A percentile compares a stretch with the other conserved stretches of the same genome.
Evolutionary conservation across 2,888 invertebrate species (phyloP).

Genomic region (Thera obeliscata): DNA sequence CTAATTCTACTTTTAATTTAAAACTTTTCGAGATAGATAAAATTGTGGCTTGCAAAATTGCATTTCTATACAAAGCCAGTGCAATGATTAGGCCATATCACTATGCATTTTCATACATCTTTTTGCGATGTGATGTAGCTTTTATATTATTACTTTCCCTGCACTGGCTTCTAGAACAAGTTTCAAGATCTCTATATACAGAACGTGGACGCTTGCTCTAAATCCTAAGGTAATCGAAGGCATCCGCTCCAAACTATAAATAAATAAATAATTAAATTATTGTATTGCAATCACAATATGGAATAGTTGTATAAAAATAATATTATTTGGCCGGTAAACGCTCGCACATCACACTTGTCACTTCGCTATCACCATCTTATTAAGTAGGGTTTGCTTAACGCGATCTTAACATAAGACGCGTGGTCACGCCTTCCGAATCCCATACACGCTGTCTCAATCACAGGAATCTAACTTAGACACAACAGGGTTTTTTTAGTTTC

Average conservation of each 20-base stretch:
- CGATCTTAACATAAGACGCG: constrained; percentile 68
- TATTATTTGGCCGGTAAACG: constrained; percentile 48
- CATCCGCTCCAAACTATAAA: constrained; percentile 62
- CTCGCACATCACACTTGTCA: constrained; percentile 60
- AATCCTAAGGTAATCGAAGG: constrained; percentile 40
- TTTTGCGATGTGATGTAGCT: neutral
- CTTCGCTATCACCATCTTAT: constrained; percentile 67
- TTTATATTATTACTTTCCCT: neutral
- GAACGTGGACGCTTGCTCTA: constrained; percentile 34
- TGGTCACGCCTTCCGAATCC: constrained; percentile 36
- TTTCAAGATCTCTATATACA: constrained; percentile 26
- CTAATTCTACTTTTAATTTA: constrained; percentile 53
- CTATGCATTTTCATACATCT: constrained; percentile 1
- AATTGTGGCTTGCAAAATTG: constrained; percentile 14
- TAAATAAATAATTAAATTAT: constrained; percentile 72
- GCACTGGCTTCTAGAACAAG: constrained; percentile 7
- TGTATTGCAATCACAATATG: constrained; percentile 66
- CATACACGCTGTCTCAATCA: constrained; percentile 23
- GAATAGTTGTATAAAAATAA: constrained; percentile 71
- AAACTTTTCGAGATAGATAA: constrained; percentile 25
- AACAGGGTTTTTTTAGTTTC: neutral
- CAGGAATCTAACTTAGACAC: neutral
- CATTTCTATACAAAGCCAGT: constrained; percentile 1
- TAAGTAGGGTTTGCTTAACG: constrained; percentile 62
- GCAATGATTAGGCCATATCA: neutral